Evolutionary conservation across 2,113 vertebrate genomes (phyloP).

Genomic region (Rhabdornis inornatus): DNA sequence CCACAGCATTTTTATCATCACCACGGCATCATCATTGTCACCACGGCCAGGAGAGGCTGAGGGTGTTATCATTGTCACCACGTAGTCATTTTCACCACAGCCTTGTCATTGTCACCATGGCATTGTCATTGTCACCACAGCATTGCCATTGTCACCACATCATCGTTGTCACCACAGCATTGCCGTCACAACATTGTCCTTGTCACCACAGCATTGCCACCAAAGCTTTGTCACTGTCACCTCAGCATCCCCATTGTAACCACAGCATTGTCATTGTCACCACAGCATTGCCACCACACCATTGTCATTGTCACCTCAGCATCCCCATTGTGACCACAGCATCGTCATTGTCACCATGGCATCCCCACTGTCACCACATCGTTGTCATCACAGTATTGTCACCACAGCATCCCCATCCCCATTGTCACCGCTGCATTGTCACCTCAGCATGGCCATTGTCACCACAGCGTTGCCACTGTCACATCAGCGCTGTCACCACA

Average conservation of each 20-base stretch:
- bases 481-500: not conserved
- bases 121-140: not conserved
- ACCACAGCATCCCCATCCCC: not conserved
- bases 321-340: no score
- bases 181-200: no score
- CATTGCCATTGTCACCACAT: not conserved
- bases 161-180: rapidly evolving
- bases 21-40: not conserved
- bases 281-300: not conserved
- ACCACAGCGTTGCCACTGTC: not conserved
- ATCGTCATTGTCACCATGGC: no score
- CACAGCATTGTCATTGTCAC: rapidly evolving
- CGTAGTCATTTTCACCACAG: rapidly evolving
- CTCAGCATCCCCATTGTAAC: no score
- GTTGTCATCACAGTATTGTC: not conserved
- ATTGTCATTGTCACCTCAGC: no score
- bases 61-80: not conserved
- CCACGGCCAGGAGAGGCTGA: rapidly evolving
- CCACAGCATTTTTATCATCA: rapidly evolving
- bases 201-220: rapidly evolving
- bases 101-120: rapidly evolving
- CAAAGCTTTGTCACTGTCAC: rapidly evolving
- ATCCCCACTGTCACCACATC: no score
- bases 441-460: rapidly evolving
- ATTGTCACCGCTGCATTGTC: not conserved